These are phyloP conservation scores for Agrilus planipennis DNA, from an alignment of 1,140 invertebrate genomes.

Conservation along the genomic window DNA sequence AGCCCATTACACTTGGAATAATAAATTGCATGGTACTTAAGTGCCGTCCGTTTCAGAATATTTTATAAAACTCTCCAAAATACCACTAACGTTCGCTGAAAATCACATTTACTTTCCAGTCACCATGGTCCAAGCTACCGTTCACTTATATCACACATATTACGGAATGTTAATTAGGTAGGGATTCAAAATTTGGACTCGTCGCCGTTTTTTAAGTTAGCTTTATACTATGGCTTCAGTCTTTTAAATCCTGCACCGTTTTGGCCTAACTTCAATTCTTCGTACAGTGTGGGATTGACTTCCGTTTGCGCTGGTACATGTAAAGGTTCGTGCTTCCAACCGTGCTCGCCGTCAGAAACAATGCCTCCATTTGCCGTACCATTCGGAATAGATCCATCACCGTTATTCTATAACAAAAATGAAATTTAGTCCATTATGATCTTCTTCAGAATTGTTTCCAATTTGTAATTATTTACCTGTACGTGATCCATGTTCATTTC, in stretches of 20 bases:
- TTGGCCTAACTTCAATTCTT: conserved; percentile 65
- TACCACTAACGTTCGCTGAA: too few relatives aligned
- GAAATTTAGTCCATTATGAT: too few relatives aligned
- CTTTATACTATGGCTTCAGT: conserved; percentile 41
- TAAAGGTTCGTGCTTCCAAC: conserved; percentile 34
- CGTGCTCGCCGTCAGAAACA: conserved; percentile 28
- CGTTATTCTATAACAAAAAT: too few relatives aligned
- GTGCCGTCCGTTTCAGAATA: too few relatives aligned
- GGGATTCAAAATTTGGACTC: conserved; percentile 14
- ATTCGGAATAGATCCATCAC: conserved; percentile 16
- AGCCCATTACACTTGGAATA: too few relatives aligned
- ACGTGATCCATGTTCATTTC: conserved; percentile 60
- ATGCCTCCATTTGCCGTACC: conserved; percentile 31
- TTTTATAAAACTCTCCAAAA: too few relatives aligned
- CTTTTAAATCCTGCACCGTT: conserved; percentile 67
- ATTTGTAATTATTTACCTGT: conserved; percentile 39
- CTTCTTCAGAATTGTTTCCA: neutral
- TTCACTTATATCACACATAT: too few relatives aligned
- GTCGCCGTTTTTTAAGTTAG: conserved; percentile 2
- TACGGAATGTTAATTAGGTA: neutral
- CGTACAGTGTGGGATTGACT: conserved; percentile 61
- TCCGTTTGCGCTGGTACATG: conserved; percentile 39
- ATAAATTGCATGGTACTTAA: too few relatives aligned
- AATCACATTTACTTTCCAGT: too few relatives aligned
- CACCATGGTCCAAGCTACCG: too few relatives aligned